Conservation (phyloP, 2,113 vertebrate species). For the Rhinopithecus roxellana region DNA sequence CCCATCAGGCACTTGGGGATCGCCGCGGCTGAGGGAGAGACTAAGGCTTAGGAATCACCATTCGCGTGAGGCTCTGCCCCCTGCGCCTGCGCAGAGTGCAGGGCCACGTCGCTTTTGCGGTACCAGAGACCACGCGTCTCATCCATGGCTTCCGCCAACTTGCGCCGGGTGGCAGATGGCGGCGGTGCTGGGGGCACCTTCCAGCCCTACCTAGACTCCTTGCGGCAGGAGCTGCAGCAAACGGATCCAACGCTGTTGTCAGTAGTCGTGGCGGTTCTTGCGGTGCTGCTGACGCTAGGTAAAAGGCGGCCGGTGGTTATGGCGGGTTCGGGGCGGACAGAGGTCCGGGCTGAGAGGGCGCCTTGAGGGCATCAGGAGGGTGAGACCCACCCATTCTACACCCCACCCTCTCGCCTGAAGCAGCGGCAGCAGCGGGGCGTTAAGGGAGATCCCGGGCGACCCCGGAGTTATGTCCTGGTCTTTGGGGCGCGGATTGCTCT, state of each 20-base stretch:
- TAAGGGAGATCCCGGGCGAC: neutral
- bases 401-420: neutral
- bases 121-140: neutral
- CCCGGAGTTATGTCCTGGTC: neutral
- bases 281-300: slow-evolving; percentile 81
- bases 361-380: no score
- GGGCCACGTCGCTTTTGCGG: slow-evolving; percentile 46
- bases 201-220: slow-evolving; percentile 77
- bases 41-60: slow-evolving; percentile 26
- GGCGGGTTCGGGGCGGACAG: neutral
- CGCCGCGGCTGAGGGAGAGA: fast-evolving
- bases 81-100: neutral
- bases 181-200: neutral
- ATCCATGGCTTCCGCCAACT: slow-evolving; percentile 57
- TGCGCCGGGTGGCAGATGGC: neutral
- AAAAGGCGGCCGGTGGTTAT: neutral
- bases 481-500: neutral
- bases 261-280: slow-evolving; percentile 74
- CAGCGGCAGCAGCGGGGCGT: neutral
- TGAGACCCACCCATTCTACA: no score
- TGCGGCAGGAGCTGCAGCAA: slow-evolving; percentile 77
- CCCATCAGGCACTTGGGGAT: slow-evolving; percentile 9
- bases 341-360: neutral
- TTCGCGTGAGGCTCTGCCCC: slow-evolving; percentile 62
- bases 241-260: slow-evolving; percentile 77